Evolutionary conservation across 1,140 invertebrate species (phyloP).

Genomic region (Drosophila serrata): DNA sequence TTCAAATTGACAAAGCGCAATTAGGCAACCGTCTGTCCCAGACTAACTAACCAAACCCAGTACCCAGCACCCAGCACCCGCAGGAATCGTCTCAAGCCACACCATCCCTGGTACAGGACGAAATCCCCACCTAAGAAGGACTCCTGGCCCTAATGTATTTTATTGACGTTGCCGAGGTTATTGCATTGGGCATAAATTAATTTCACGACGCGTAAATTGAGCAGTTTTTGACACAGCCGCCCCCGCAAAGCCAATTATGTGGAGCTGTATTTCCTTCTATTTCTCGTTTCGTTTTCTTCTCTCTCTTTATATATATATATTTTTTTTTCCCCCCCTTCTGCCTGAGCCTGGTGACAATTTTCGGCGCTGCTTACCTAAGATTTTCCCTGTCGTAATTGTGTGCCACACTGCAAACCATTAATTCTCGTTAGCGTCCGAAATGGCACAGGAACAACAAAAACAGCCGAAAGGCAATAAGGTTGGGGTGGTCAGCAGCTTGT

Average conservation of each 20-base stretch:
- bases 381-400: slow-evolving; percentile 83
- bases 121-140: slow-evolving; percentile 35
- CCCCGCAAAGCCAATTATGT: slow-evolving; percentile 75
- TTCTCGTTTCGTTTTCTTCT: slow-evolving; percentile 9
- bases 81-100: background rate
- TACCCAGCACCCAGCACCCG: background rate
- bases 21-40: slow-evolving; percentile 57
- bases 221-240: slow-evolving; percentile 79
- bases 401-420: slow-evolving; percentile 85
- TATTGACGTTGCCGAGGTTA: slow-evolving; percentile 84
- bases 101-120: background rate
- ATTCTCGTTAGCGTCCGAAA: slow-evolving; percentile 84
- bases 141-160: slow-evolving; percentile 78
- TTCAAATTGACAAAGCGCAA: slow-evolving; percentile 80
- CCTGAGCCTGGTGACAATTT: slow-evolving; percentile 73
- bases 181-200: slow-evolving; percentile 85
- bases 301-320: too few species aligned
- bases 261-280: slow-evolving; percentile 60
- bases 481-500: slow-evolving; percentile 70
- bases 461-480: slow-evolving; percentile 19
- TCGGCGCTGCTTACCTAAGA: slow-evolving; percentile 78
- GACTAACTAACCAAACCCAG: background rate
- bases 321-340: background rate
- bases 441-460: slow-evolving; percentile 54
- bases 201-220: slow-evolving; percentile 85